These are phyloP conservation scores for Hoplodrina blanda DNA, from an alignment of 2,888 invertebrate species.

Conservation along the genomic window DNA sequence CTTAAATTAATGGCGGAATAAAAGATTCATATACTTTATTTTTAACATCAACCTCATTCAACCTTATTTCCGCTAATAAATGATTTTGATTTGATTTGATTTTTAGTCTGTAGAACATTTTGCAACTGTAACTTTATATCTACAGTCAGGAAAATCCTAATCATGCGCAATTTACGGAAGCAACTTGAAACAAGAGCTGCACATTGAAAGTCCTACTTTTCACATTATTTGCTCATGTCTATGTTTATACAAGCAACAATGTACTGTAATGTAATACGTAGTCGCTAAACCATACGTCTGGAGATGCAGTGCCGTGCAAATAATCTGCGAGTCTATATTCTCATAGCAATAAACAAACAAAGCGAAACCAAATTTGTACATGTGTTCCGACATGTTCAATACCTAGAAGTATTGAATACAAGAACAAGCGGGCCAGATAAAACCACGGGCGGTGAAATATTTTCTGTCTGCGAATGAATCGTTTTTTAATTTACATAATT, in stretches of 20 bases:
- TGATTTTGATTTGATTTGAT: too few relatives aligned
- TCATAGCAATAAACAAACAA: constrained; percentile 63
- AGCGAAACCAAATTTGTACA: constrained; percentile 71
- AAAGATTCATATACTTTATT: too few relatives aligned
- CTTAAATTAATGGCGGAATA: too few relatives aligned
- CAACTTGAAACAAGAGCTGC: constrained; percentile 6
- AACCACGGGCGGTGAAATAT: constrained; percentile 40
- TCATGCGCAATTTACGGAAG: constrained; percentile 43
- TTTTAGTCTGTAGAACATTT: background rate
- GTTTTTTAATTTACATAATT: constrained; percentile 11
- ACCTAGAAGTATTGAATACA: constrained; percentile 54
- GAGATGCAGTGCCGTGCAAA: constrained; percentile 64
- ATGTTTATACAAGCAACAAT: constrained; percentile 57
- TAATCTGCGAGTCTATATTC: constrained; percentile 61
- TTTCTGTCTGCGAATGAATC: constrained; percentile 31
- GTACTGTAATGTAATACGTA: constrained; percentile 46
- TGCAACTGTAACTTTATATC: background rate
- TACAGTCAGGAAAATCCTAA: constrained; percentile 10
- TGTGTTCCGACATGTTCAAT: constrained; percentile 60
- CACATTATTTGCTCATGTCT: constrained; percentile 52
- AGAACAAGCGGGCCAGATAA: constrained; percentile 37
- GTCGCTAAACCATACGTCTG: constrained; percentile 51
- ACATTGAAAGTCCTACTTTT: constrained; percentile 45
- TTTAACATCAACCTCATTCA: too few relatives aligned
- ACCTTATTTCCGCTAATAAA: too few relatives aligned